These are phyloP conservation scores for Bursaphelenchus mucronatus DNA, from an alignment of 1,140 invertebrate species.

Conservation along the genomic window DNA sequence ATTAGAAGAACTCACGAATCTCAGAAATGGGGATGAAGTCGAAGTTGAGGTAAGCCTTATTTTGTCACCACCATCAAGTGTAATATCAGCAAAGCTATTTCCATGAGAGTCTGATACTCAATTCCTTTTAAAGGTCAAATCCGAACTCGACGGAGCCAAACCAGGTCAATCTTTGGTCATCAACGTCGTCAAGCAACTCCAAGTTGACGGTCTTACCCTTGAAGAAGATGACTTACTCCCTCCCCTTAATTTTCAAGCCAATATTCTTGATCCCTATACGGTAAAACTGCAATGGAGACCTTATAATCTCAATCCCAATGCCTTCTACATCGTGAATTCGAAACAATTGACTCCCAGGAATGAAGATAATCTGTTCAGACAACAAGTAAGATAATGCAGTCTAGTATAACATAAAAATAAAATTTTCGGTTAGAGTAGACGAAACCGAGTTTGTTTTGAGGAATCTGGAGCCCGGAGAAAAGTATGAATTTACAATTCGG, in stretches of 20 bases:
- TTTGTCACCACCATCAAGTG: neutral
- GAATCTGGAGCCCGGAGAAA: slow-evolving; percentile 53
- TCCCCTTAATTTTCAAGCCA: slow-evolving; percentile 53
- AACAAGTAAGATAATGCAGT: slow-evolving; percentile 46
- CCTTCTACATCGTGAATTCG: slow-evolving; percentile 54
- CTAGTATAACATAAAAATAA: neutral
- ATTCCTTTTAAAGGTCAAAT: slow-evolving; percentile 36
- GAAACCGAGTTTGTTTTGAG: slow-evolving; percentile 48
- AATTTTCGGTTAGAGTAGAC: slow-evolving; percentile 48
- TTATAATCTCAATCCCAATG: slow-evolving; percentile 5
- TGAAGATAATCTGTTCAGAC: slow-evolving; percentile 36
- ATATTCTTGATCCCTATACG: slow-evolving; percentile 44
- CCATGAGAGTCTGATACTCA: neutral
- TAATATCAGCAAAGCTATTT: neutral
- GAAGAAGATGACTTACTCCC: slow-evolving; percentile 46
- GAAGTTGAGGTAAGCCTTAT: slow-evolving; percentile 39
- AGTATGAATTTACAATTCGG: slow-evolving; percentile 58
- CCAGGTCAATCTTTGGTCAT: slow-evolving; percentile 20
- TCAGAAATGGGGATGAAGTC: slow-evolving; percentile 43
- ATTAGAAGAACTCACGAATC: slow-evolving; percentile 25
- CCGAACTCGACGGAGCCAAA: slow-evolving; percentile 21
- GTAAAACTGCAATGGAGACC: slow-evolving; percentile 43
- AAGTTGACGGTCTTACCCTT: slow-evolving; percentile 13
- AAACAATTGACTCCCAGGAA: slow-evolving; percentile 53
- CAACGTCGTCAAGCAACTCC: slow-evolving; percentile 19